A percentile compares a stretch with the other conserved stretches of the same genome.
Evolutionary conservation across 2,888 invertebrate species (phyloP).

Genomic region (Drosophila emarginata): DNA sequence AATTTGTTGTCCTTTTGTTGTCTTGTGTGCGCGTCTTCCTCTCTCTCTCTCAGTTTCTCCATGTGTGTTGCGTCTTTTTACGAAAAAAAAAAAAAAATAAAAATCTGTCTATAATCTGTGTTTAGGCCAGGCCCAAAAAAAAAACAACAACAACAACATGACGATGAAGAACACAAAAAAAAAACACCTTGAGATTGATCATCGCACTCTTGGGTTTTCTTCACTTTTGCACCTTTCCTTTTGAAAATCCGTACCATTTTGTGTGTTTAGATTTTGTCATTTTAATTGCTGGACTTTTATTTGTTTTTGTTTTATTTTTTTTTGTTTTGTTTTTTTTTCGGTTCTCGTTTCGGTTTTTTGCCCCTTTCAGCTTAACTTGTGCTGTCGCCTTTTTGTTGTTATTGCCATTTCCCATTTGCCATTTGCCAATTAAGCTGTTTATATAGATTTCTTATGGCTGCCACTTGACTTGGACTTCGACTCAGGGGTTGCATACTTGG

Average conservation of each 20-base stretch:
- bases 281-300: slow-evolving; percentile 67
- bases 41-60: too few species aligned
- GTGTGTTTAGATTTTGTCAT: slow-evolving; percentile 76
- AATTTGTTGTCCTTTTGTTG: slow-evolving; percentile 73
- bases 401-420: slow-evolving; percentile 11
- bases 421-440: slow-evolving; percentile 73
- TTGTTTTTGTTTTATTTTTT: slow-evolving; percentile 25
- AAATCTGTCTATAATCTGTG: slow-evolving; percentile 74
- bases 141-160: slow-evolving; percentile 37
- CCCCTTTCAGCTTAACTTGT: slow-evolving; percentile 45
- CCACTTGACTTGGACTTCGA: slow-evolving; percentile 49
- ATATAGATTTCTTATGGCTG: slow-evolving; percentile 72
- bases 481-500: slow-evolving; percentile 34
- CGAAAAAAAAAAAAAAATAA: slow-evolving; percentile 42
- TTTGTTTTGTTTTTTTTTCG: slow-evolving; percentile 3
- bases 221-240: slow-evolving; percentile 58
- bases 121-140: slow-evolving; percentile 60
- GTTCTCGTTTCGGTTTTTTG: slow-evolving; percentile 34
- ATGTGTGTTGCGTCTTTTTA: slow-evolving; percentile 49
- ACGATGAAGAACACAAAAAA: too few species aligned
- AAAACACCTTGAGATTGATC: slow-evolving; percentile 66
- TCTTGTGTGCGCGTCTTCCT: slow-evolving; percentile 26
- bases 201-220: slow-evolving; percentile 57
- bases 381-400: slow-evolving; percentile 9
- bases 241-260: slow-evolving; percentile 67